Evolutionary conservation across 2,888 invertebrate genomes (phyloP).

Genomic region (Drosophila mimetica): DNA sequence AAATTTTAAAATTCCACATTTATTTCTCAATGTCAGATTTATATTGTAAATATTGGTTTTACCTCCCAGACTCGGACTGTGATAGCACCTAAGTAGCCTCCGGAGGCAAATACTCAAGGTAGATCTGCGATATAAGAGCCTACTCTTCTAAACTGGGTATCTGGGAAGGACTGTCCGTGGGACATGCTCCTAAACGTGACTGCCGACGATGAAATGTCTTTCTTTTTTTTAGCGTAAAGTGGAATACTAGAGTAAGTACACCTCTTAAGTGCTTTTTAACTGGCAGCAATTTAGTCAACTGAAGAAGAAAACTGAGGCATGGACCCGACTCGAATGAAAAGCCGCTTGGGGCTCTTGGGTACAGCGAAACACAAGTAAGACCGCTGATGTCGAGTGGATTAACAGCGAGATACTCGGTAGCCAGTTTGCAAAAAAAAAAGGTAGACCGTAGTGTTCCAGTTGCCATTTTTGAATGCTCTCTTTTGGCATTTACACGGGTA

Average conservation of each 20-base stretch:
- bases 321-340: constrained; percentile 15
- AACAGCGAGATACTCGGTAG: background rate
- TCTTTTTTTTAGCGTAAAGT: constrained; percentile 27
- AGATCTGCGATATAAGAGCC: background rate
- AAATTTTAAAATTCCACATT: too few species aligned
- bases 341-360: constrained; percentile 26
- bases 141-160: background rate
- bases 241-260: constrained; percentile 27
- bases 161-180: constrained; percentile 4
- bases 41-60: background rate
- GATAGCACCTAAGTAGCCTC: constrained; percentile 1
- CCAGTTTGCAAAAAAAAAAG: background rate
- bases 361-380: constrained; percentile 22
- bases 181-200: constrained; percentile 21
- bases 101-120: constrained; percentile 7
- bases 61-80: background rate
- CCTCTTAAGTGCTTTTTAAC: constrained; percentile 27
- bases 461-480: background rate
- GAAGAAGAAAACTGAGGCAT: constrained; percentile 23
- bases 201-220: constrained; percentile 25
- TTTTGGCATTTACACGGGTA: background rate
- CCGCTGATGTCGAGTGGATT: constrained; percentile 6
- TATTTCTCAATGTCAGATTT: background rate
- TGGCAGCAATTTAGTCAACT: constrained; percentile 31
- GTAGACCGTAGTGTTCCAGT: background rate